phyloP scores from a whole-genome alignment of 2,113 vertebrate genomes.

The Muscicapa adusta region DNA sequence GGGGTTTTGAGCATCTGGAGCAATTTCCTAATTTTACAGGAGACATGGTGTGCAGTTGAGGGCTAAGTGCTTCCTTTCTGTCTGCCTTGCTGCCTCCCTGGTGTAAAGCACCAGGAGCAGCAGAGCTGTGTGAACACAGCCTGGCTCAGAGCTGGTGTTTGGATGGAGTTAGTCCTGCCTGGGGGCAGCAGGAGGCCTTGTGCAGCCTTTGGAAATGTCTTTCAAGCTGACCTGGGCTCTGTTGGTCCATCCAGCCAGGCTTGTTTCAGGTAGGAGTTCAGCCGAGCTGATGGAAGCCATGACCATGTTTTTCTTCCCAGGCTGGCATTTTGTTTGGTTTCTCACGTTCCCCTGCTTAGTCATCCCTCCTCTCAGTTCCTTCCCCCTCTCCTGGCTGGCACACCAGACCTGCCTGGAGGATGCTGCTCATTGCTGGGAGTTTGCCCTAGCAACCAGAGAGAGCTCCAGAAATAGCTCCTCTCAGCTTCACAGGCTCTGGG shows the following conservation, averaged over 20 bases:
- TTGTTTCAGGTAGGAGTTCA: neutral
- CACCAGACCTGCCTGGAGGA: neutral
- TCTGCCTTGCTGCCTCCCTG: neutral
- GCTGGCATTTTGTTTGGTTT: neutral
- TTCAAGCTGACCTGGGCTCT: neutral
- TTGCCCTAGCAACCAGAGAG: conserved; percentile 37
- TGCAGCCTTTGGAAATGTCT: neutral
- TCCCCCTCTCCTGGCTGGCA: neutral
- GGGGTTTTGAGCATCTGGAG: neutral
- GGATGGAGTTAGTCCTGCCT: neutral
- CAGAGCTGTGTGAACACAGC: neutral
- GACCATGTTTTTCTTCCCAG: neutral
- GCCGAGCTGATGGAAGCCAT: neutral
- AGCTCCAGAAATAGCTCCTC: neutral
- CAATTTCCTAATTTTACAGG: neutral
- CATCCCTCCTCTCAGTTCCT: neutral
- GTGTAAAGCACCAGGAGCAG: neutral
- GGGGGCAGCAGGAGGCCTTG: neutral
- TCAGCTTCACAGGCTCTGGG: neutral
- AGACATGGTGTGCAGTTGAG: neutral
- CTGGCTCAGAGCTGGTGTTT: neutral
- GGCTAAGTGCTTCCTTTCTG: neutral
- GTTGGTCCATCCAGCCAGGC: neutral
- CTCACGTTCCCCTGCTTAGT: neutral
- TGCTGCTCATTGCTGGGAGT: neutral